Conservation (phyloP, 2,888 invertebrate genomes). For the Leucoptera coffeella region DNA sequence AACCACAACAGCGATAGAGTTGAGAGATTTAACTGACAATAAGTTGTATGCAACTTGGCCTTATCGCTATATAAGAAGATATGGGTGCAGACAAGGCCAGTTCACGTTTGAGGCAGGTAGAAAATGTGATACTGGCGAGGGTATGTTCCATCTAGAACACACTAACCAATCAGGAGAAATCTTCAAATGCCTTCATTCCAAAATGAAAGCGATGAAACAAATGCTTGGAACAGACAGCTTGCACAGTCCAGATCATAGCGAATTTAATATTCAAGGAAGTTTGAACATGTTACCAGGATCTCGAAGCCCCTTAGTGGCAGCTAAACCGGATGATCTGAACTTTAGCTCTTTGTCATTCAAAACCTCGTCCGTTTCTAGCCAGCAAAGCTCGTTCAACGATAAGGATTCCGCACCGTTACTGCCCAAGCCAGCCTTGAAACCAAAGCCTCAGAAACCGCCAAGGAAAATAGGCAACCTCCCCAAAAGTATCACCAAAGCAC, state of each 20-base stretch:
- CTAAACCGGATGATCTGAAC: conserved; percentile 40
- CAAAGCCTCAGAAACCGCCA: conserved; percentile 59
- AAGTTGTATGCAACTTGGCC: conserved; percentile 74
- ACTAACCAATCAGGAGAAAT: conserved; percentile 79
- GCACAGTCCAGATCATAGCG: conserved; percentile 62
- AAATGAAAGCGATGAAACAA: conserved; percentile 85
- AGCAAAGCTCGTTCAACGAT: conserved; percentile 25
- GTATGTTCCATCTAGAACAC: conserved; percentile 74
- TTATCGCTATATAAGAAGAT: conserved; percentile 74
- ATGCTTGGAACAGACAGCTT: conserved; percentile 64
- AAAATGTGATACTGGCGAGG: conserved; percentile 82
- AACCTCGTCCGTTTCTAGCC: conserved; percentile 32
- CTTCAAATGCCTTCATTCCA: conserved; percentile 71
- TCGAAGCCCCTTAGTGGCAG: conserved; percentile 70
- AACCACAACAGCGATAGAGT: conserved; percentile 68
- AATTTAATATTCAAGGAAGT: conserved; percentile 66
- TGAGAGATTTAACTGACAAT: conserved; percentile 60
- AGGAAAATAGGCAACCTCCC: conserved; percentile 46
- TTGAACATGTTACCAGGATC: conserved; percentile 77
- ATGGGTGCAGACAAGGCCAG: conserved; percentile 80
- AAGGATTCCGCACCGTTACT: conserved; percentile 34
- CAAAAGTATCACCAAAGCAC: conserved; percentile 27
- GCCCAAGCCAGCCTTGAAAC: conserved; percentile 54
- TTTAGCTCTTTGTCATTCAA: conserved; percentile 40
- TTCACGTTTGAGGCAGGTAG: conserved; percentile 86